These are phyloP conservation scores for Antidorcas marsupialis DNA, from an alignment of 2,113 vertebrate genomes.

Conservation along the genomic window DNA sequence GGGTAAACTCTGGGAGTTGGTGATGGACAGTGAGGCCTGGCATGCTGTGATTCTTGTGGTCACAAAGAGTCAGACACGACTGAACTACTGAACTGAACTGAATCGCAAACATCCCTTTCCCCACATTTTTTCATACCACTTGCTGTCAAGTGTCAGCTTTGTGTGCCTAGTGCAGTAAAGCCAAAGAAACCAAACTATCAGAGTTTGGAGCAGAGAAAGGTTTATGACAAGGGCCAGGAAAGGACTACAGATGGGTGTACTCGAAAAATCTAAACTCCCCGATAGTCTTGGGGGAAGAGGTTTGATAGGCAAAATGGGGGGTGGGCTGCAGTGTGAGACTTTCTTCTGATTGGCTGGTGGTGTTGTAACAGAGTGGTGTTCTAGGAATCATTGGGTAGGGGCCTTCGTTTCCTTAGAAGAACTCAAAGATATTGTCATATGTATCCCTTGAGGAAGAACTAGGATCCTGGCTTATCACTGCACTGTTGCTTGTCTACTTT, in stretches of 20 bases:
- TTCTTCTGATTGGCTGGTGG: neutral
- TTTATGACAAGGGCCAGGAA: neutral
- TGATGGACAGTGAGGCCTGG: neutral
- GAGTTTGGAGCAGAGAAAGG: neutral
- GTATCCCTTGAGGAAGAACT: neutral
- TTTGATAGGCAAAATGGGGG: neutral
- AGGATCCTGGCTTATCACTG: neutral
- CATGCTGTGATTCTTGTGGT: neutral
- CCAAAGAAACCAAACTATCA: neutral
- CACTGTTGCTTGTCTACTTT: neutral
- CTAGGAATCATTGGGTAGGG: neutral
- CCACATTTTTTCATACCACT: neutral
- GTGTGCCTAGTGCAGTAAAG: neutral
- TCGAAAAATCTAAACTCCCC: neutral
- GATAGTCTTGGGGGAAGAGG: neutral
- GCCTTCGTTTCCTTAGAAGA: neutral
- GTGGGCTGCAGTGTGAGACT: neutral
- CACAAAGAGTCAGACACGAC: rapidly evolving
- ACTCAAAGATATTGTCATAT: neutral
- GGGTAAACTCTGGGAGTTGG: neutral
- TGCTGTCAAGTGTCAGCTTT: neutral
- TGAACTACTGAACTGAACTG: neutral
- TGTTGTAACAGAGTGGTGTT: neutral
- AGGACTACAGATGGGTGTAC: neutral
- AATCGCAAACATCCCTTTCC: neutral